Evolutionary conservation across 2,113 vertebrate genomes (phyloP), one percentile per base, ranked within the genome.

Genomic region (Mormyrus lacerda): DNA sequence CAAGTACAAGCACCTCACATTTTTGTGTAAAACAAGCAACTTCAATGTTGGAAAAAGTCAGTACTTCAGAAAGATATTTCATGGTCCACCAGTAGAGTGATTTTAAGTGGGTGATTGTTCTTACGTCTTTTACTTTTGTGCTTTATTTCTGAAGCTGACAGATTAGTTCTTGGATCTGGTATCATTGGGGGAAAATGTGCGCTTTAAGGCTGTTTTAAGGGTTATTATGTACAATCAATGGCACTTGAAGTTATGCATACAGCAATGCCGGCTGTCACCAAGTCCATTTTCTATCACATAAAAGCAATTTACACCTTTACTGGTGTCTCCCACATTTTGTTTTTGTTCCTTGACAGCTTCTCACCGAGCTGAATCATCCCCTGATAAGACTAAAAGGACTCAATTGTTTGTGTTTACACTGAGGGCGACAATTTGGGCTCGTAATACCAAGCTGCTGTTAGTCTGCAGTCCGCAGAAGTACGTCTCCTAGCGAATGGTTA

Each of bases 1-100:
- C 84, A 90, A 91, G 53, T 89, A 61, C 92, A 73, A 19, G 90
- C 90, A 93, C 91, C 92, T 91, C 92, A 90, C 91, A 89, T 85
- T 90, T 92, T 91, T 90, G 91, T 93, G 92, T 94, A 94, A 93
- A 95, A 94, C 93, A 91, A 93, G 93, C 94, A 93, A 93, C 93
- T 93, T 93, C 31, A n/a, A 55, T 35, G 48, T 39, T 55, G 27
- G 93, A 91, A 94, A 91, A 87, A 94, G 92, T 94, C 91, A 93
- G 93, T 95, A 93, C 94, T 94, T 93, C 91, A 94, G 94, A 89
- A 91, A 90, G 92, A 91, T 91, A 89, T 87, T 90, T 92, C 88
- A 51, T 92, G 89, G 90, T 90, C 91, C 76, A 92, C 91, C 8
- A 21, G 27, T 88, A 50, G 87, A 88, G 88, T 61, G 90, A 91